phyloP scores from a whole-genome alignment of 2,888 invertebrate genomes.

The Aphelenchoides bicaudatus region DNA sequence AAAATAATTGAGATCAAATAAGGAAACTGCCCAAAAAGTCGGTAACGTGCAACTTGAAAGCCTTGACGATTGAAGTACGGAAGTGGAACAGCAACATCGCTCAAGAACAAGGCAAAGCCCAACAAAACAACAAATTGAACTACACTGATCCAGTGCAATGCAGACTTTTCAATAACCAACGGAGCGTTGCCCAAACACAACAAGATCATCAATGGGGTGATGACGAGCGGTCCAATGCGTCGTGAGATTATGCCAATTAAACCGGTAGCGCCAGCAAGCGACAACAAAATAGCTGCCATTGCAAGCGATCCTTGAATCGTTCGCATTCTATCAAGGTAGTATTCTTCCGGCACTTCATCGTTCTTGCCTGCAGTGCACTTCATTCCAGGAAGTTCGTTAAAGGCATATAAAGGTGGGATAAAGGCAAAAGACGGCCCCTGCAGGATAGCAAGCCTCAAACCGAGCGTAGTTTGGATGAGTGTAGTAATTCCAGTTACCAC shows the following conservation, averaged over 20 bases:
- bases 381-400: constrained; percentile 35
- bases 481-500: constrained; percentile 51
- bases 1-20: constrained; percentile 46
- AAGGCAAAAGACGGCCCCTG: constrained; percentile 55
- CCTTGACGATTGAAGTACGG: constrained; percentile 36
- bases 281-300: constrained; percentile 46
- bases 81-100: constrained; percentile 42
- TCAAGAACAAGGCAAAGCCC: constrained; percentile 46
- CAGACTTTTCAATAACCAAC: constrained; percentile 45
- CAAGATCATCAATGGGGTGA: constrained; percentile 51
- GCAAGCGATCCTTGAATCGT: constrained; percentile 49
- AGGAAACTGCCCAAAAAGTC: constrained; percentile 53
- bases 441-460: constrained; percentile 45
- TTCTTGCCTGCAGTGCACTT: constrained; percentile 34
- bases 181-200: constrained; percentile 47
- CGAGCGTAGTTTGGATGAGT: constrained; percentile 50
- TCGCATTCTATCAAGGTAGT: constrained; percentile 34
- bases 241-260: constrained; percentile 46
- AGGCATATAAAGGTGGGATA: constrained; percentile 50
- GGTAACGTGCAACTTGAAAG: constrained; percentile 26
- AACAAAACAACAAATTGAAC: constrained; percentile 44
- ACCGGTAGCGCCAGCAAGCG: constrained; percentile 48
- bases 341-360: constrained; percentile 41
- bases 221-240: constrained; percentile 54
- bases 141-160: constrained; percentile 51